Base-by-base conservation (phyloP, 2,113 vertebrate species). In the Tragelaphus scriptus region DNA sequence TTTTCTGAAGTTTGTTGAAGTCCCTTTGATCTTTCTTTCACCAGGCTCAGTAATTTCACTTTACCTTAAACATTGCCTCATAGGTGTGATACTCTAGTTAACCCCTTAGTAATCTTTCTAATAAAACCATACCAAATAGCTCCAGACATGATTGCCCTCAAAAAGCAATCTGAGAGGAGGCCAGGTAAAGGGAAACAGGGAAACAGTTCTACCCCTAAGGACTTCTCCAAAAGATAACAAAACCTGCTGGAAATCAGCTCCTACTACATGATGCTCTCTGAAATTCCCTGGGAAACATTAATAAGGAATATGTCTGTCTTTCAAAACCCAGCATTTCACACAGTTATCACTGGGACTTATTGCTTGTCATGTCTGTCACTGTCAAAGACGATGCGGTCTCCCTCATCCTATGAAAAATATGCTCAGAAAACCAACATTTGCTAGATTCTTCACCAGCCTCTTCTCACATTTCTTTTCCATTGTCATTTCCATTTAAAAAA, bases 41-140 rank as follows among this genome's bases (percentile, higher is more conserved):
- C 77, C 93, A 95, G 68, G 77, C 13, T 97, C 65, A 86, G 47
- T 98, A 97, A 98, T 98, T 98, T 96, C 59, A 96, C 51, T 94
- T 97, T 97, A 81, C 92, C 51, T 96, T 96, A 82, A 97, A 89
- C 82, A 84, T 89, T 97, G 91, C 86, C 77, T 97, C 95, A 95
- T 63, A 84, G 82, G 51, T 85, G 97, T 97, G 61, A 92, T 94
- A 90, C 59, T 92, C 88, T 96, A 71, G 65, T 23, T 71, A 93
- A 86, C 93, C 93, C 90, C 90, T 96, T 96, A 92, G 97, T 94
- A 95, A 96, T 90, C 65, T 95, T 97, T 95, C 68, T 94, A 91
- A 91, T 96, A 93, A 97, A 97, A 96, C 77, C 56, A 88, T 65
- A 91, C 30, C 92, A 55, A 96, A 97, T 88, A 61, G 85, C 51